Evolutionary conservation across 37 sponge, comb jelly and placozoan species (phyloP), one percentile per base, ranked within the genome.

Genomic region (Ephydatia muelleri): DNA sequence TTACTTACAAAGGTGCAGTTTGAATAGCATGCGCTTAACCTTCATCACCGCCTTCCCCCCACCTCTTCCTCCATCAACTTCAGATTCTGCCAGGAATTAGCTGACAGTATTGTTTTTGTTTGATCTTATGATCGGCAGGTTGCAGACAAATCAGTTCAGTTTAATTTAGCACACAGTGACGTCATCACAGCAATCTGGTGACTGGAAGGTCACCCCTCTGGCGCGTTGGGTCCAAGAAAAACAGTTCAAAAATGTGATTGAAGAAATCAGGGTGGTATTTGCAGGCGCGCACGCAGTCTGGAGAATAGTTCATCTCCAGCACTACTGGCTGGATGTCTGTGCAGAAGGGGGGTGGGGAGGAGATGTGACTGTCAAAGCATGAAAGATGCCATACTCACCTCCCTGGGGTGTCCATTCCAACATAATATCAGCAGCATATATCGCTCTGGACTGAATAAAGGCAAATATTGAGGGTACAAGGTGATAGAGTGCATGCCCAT

Each of bases 341-440:
- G 57, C 8, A 8, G 47, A 43, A 43, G 47, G 47, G 47, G 8
- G 8, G 47, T 43, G 8, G 47, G 8, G 47, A 43, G 47, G 8
- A 21, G 57, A 57, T 19, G 57, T 11, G 14, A 1, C 16, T 13
- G 19, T 49, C 36, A 79, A 47, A 8, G 23, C 26, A 14, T 38
- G 5, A 2, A 1, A 23, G 68, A 68, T 39, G 36, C 76, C 72
- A 29, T 65, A 76, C 31, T 72, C 76, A 35, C 77, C 77, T 66
- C 65, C 65, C 38, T 71, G 36, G 35, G 28, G 3, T 5, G 14
- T 72, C 95, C 95, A 94, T 68, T 97, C 94, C 86, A 97, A 70
- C 95, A 97, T 95, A 65, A 95, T 49, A 65, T 97, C 98, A 57
- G 82, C 75, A 25, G 92, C 98, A 78, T 97, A 97, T 14, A 95